Evolutionary conservation across 2,113 vertebrate species (phyloP).

Genomic region (Rhinichthys klamathensis): DNA sequence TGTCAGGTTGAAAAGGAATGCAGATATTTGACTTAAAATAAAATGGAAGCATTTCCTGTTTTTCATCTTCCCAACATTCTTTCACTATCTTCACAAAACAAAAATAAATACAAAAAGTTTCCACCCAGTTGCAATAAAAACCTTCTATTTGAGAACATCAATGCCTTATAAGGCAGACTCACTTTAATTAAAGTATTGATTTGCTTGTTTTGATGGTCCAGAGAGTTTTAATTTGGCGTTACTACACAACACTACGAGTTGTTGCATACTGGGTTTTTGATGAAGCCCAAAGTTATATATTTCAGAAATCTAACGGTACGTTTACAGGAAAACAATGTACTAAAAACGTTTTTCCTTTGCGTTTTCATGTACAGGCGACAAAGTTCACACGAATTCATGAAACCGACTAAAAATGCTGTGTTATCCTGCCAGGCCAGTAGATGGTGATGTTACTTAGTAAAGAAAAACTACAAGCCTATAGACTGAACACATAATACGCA

Average conservation of each 20-base stretch:
- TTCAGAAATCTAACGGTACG: too few species aligned
- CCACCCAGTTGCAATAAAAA: constrained; percentile 42
- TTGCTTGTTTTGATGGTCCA: neutral
- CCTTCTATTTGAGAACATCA: constrained; percentile 11
- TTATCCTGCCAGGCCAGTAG: too few species aligned
- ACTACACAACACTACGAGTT: neutral
- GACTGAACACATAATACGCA: too few species aligned
- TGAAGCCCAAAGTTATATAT: neutral
- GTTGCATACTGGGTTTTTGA: constrained; percentile 10
- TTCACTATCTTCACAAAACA: constrained; percentile 57
- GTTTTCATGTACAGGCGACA: too few species aligned
- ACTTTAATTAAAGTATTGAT: neutral
- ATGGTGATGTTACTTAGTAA: too few species aligned
- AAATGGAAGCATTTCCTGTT: constrained; percentile 38
- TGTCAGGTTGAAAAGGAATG: neutral
- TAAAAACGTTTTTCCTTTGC: too few species aligned
- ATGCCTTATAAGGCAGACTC: neutral
- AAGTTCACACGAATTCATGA: too few species aligned
- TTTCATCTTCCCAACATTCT: constrained; percentile 57
- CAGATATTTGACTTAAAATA: neutral
- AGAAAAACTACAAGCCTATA: too few species aligned
- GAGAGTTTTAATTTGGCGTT: neutral
- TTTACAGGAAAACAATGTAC: too few species aligned
- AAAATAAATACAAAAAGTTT: constrained; percentile 57
- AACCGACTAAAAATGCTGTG: too few species aligned